These are phyloP conservation scores for Entomyzon cyanotis DNA, from an alignment of 2,113 vertebrate species.

Conservation along the genomic window DNA sequence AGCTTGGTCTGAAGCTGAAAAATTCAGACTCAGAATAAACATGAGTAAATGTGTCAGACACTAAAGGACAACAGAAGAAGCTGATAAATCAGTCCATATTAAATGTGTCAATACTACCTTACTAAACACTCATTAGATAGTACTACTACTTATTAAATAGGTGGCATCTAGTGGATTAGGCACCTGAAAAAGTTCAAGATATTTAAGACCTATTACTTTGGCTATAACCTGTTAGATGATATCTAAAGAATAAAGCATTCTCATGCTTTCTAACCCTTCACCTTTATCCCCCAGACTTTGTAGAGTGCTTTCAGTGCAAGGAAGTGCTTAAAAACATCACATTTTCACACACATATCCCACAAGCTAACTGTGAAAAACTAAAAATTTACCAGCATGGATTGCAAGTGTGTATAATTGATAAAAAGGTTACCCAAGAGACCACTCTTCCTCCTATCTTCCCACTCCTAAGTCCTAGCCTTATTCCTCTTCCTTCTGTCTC, in stretches of 20 bases:
- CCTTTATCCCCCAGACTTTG: not conserved
- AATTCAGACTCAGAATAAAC: not conserved
- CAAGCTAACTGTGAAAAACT: not conserved
- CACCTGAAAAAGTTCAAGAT: not conserved
- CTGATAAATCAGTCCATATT: not conserved
- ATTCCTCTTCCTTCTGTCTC: not conserved
- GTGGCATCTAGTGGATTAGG: not conserved
- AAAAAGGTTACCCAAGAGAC: not conserved
- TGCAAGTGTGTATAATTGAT: not conserved
- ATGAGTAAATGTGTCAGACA: not conserved
- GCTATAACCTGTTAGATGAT: not conserved
- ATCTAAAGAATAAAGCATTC: not conserved
- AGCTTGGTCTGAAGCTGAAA: not conserved
- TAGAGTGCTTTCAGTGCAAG: not conserved
- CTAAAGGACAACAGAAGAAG: not conserved
- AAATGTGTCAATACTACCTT: not conserved
- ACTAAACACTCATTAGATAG: not conserved
- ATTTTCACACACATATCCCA: not conserved
- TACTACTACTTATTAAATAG: not conserved
- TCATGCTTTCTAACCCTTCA: not conserved
- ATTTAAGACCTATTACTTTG: not conserved
- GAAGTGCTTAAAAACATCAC: not conserved
- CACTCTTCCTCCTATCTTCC: not conserved
- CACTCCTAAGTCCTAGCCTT: not conserved
- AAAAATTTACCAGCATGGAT: not conserved